These are phyloP conservation scores for Theristicus caerulescens DNA, from an alignment of 2,113 vertebrate genomes.

Conservation along the genomic window DNA sequence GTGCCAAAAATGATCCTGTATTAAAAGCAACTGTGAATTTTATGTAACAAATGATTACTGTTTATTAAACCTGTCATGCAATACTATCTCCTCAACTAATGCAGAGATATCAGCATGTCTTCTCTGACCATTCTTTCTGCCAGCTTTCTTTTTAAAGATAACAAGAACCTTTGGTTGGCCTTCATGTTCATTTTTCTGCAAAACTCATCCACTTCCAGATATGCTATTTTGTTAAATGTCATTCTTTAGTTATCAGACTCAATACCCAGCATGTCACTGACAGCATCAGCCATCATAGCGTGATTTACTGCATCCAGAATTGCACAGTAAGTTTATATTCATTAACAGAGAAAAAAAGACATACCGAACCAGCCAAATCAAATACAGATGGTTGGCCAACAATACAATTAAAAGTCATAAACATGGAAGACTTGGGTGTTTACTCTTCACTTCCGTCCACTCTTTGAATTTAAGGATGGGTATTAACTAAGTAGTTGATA, in stretches of 20 bases:
- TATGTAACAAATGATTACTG: background rate
- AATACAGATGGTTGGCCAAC: background rate
- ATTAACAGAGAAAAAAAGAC: background rate
- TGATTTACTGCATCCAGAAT: slow-evolving; percentile 22
- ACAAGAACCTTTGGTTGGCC: background rate
- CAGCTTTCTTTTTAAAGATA: background rate
- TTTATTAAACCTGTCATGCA: background rate
- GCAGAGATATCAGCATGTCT: background rate
- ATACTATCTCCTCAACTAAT: background rate
- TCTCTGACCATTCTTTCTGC: background rate
- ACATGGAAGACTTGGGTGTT: background rate
- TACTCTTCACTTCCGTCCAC: background rate
- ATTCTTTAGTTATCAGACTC: slow-evolving; percentile 18
- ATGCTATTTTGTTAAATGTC: background rate
- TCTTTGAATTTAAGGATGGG: background rate
- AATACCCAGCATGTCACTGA: background rate
- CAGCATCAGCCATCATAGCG: background rate
- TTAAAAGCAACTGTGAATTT: background rate
- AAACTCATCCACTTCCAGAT: background rate
- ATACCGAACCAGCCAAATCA: background rate
- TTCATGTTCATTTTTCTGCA: slow-evolving; percentile 34
- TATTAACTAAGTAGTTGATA: background rate
- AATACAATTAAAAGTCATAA: background rate
- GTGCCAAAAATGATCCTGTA: background rate
- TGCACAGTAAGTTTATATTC: slow-evolving; percentile 21